A percentile compares a stretch with the other conserved stretches of the same genome.
Conservation (phyloP, 2,113 vertebrate genomes). For the Passer domesticus region DNA sequence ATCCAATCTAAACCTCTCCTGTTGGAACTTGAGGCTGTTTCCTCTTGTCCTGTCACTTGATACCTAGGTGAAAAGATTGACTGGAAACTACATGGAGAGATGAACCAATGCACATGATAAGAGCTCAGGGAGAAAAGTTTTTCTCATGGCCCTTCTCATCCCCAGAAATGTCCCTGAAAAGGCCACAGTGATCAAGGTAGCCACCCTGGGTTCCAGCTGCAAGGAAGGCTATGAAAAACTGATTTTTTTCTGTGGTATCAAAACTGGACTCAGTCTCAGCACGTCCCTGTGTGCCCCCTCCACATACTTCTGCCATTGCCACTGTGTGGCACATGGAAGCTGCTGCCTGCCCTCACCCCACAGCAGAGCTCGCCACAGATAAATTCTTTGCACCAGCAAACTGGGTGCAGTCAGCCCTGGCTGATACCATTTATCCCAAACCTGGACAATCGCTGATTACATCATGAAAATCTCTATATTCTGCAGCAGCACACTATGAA, state of each 20-base stretch:
- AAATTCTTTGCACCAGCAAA: not conserved
- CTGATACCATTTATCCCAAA: not conserved
- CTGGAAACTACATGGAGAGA: not conserved
- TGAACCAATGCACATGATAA: accelerated
- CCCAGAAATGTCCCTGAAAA: not conserved
- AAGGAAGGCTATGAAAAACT: not conserved
- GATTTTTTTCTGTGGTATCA: not conserved
- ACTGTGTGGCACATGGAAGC: too few species aligned
- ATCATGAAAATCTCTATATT: not conserved
- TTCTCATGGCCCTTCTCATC: not conserved
- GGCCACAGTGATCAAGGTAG: accelerated
- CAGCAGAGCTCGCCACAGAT: not conserved
- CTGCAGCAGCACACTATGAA: not conserved
- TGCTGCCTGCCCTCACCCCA: not conserved
- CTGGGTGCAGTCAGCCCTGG: accelerated
- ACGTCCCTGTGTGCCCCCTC: accelerated
- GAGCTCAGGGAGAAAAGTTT: not conserved
- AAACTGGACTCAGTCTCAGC: not conserved
- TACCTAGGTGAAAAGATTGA: not conserved
- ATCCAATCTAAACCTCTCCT: not conserved
- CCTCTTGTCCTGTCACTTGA: accelerated
- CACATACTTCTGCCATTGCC: not conserved
- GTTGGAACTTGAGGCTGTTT: not conserved
- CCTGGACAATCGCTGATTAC: accelerated
- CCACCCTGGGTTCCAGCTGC: not conserved